Percentiles rank a stretch among this genome's conserved stretches.
phyloP scores from a whole-genome alignment of 2,888 invertebrate genomes.

The Timema cristinae region DNA sequence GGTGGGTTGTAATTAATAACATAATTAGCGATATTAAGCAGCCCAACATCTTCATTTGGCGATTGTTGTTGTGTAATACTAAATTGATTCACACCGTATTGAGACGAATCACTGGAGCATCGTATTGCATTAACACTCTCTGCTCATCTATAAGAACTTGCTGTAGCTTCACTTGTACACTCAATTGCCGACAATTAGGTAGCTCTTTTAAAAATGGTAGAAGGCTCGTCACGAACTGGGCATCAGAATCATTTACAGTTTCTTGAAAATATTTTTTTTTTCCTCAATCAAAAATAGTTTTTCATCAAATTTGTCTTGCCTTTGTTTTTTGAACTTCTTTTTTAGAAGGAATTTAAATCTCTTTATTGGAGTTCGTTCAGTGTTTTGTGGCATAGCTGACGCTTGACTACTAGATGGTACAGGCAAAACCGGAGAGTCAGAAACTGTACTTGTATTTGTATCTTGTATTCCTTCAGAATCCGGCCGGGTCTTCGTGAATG shows the following conservation, averaged over 20 bases:
- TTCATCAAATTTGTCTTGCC: not conserved
- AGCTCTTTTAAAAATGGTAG: not conserved
- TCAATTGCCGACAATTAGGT: not conserved
- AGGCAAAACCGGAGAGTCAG: not conserved
- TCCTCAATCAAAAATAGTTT: not conserved
- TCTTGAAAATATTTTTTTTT: constrained; percentile 11
- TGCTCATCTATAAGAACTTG: constrained; percentile 6
- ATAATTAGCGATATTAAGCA: not conserved
- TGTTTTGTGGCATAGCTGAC: not conserved
- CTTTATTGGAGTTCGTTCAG: not conserved
- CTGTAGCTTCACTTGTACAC: not conserved
- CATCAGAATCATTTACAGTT: constrained; percentile 7
- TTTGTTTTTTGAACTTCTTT: not conserved
- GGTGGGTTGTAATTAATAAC: not conserved
- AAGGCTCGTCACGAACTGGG: constrained; percentile 4
- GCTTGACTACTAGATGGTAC: not conserved
- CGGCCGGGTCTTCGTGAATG: not conserved
- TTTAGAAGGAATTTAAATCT: not conserved
- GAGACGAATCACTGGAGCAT: constrained; percentile 2
- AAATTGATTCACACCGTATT: not conserved
- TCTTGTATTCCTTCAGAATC: not conserved
- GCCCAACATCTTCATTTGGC: not conserved
- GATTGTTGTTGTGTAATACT: not conserved
- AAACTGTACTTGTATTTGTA: not conserved
- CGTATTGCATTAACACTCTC: not conserved